These are phyloP conservation scores for Drosophila ananassae DNA, from an alignment of 1,140 invertebrate species.

Conservation along the genomic window DNA sequence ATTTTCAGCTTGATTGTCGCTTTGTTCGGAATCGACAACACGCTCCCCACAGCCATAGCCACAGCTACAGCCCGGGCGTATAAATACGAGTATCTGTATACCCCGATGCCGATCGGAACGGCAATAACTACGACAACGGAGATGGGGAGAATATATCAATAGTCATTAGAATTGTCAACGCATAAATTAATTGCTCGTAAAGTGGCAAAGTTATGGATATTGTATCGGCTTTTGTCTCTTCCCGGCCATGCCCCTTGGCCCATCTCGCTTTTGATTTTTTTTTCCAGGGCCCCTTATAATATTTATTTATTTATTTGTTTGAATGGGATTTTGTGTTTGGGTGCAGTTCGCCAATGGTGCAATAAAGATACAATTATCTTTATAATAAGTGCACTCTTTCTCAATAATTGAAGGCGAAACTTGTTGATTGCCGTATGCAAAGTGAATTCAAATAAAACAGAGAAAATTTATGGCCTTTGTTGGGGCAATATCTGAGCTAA, in stretches of 20 bases:
- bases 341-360: conserved; percentile 19
- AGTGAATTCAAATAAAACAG: conserved; percentile 2
- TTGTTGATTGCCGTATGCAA: conserved; percentile 39
- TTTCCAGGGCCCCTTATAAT: conserved; percentile 20
- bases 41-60: conserved; percentile 42
- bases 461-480: conserved; percentile 33
- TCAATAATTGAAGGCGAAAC: conserved; percentile 20
- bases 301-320: conserved; percentile 49
- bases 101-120: conserved; percentile 21
- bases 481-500: conserved; percentile 31
- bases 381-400: conserved; percentile 27
- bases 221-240: conserved; percentile 51
- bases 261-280: conserved; percentile 17
- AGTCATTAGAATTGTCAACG: conserved; percentile 83
- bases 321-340: conserved; percentile 42
- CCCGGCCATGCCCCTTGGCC: conserved; percentile 2
- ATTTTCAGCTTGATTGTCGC: conserved; percentile 75
- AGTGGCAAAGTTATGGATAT: conserved; percentile 73
- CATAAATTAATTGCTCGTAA: conserved; percentile 84
- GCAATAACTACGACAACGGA: conserved; percentile 17
- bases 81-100: conserved; percentile 19
- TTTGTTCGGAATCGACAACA: conserved; percentile 60
- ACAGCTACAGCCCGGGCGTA: conserved; percentile 13
- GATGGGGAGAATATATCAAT: conserved; percentile 66
- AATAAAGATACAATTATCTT: conserved; percentile 22